phyloP scores from a whole-genome alignment of 2,797 vertebrate species.

The Danionella dracula region DNA sequence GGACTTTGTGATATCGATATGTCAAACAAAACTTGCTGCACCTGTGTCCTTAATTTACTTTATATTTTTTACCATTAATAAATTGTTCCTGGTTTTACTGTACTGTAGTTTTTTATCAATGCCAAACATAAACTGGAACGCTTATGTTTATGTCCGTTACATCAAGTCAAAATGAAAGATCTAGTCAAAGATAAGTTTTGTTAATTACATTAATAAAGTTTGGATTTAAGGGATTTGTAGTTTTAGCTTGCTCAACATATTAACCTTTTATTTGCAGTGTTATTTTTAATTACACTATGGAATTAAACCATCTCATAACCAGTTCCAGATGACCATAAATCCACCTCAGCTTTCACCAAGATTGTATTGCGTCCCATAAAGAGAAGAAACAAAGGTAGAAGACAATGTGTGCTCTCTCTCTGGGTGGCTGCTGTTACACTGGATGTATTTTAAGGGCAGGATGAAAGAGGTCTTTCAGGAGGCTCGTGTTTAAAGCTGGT shows the following conservation, averaged over 20 bases:
- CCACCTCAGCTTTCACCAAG: background rate
- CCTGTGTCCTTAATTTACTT: background rate
- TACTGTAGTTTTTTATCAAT: no score
- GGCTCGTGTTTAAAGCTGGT: slow-evolving; percentile 10
- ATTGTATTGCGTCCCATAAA: background rate
- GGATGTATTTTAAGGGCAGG: background rate
- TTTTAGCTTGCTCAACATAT: background rate
- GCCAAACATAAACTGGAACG: no score
- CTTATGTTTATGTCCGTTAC: no score
- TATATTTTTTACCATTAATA: slow-evolving; percentile 24
- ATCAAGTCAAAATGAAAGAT: no score
- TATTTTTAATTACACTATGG: background rate
- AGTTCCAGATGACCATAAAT: background rate
- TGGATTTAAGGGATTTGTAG: background rate
- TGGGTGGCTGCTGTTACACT: background rate
- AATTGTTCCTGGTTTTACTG: slow-evolving; percentile 14
- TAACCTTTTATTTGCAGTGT: no score
- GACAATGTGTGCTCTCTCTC: background rate
- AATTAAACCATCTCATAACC: background rate
- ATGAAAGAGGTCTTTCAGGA: background rate
- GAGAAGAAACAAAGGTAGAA: background rate
- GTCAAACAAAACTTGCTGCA: slow-evolving; percentile 25
- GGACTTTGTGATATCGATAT: slow-evolving; percentile 15
- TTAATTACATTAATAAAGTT: no score
- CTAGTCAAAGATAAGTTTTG: no score